These are phyloP conservation scores for Dolichotis patagonum DNA, from an alignment of 2,113 vertebrate species.

Conservation along the genomic window DNA sequence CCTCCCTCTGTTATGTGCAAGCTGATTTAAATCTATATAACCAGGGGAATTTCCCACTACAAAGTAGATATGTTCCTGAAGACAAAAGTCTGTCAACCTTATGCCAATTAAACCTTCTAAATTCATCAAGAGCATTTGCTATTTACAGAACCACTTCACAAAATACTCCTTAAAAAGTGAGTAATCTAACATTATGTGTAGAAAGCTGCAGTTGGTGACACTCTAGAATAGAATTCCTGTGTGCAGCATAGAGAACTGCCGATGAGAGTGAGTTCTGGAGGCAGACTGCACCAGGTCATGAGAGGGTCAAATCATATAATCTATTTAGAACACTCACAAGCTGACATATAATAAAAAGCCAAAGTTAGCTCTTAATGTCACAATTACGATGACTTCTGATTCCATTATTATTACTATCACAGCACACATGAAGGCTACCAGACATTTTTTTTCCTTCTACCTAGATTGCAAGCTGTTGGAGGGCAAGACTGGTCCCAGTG, in stretches of 20 bases:
- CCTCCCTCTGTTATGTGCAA: background rate
- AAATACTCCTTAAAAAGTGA: slow-evolving; percentile 52
- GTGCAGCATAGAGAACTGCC: background rate
- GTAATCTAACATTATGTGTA: background rate
- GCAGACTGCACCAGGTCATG: background rate
- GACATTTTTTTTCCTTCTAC: background rate
- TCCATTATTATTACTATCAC: background rate
- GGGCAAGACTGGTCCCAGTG: background rate
- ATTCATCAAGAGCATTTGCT: slow-evolving; percentile 26
- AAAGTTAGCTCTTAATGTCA: background rate
- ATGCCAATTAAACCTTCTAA: slow-evolving; percentile 8
- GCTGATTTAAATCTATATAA: slow-evolving; percentile 2
- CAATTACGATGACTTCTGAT: background rate
- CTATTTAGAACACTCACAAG: background rate
- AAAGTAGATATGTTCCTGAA: slow-evolving; percentile 30
- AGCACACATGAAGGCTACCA: background rate
- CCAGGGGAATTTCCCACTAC: background rate
- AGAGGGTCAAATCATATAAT: slow-evolving; percentile 26
- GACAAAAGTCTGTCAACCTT: slow-evolving; percentile 41
- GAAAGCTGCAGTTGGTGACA: background rate
- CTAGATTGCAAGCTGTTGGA: background rate
- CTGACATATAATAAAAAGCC: background rate
- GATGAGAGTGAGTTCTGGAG: background rate
- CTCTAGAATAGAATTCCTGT: background rate
- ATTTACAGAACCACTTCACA: slow-evolving; percentile 59